Evolutionary conservation across 2,888 invertebrate genomes (phyloP).

Genomic region (Sclerodermus sp.): DNA sequence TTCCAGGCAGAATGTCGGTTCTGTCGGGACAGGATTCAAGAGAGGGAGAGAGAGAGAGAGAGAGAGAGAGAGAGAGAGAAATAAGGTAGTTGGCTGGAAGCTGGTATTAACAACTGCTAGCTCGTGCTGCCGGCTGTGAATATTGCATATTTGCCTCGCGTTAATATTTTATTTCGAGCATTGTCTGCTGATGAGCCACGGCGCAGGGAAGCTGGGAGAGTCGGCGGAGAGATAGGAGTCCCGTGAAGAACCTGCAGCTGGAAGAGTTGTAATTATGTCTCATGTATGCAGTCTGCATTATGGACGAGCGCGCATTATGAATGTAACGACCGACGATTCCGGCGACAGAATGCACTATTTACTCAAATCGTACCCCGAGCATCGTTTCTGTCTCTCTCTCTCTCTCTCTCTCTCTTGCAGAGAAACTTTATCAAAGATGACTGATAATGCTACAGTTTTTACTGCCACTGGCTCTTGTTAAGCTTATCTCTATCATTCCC

Average conservation of each 20-base stretch:
- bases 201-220: constrained; percentile 7
- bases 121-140: constrained; percentile 23
- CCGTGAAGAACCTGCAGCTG: constrained; percentile 1
- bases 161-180: constrained; percentile 42
- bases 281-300: constrained; percentile 23
- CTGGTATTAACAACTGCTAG: too few species aligned
- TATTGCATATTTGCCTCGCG: constrained; percentile 39
- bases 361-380: constrained; percentile 17
- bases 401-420: too few species aligned
- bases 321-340: constrained; percentile 24
- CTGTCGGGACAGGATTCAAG: too few species aligned
- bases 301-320: constrained; percentile 28
- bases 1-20: too few species aligned
- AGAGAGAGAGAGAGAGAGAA: too few species aligned
- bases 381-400: not conserved
- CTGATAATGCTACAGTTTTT: too few species aligned
- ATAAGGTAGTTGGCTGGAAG: too few species aligned
- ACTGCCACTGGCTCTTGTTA: too few species aligned
- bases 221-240: constrained; percentile 3
- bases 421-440: too few species aligned
- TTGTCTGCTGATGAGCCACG: constrained; percentile 42
- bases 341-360: constrained; percentile 21
- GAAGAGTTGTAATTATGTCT: constrained; percentile 25
- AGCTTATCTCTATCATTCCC: too few species aligned
- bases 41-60: too few species aligned